Base-by-base conservation (phyloP, 1,140 invertebrate genomes). In the Hirudo medicinalis region DNA sequence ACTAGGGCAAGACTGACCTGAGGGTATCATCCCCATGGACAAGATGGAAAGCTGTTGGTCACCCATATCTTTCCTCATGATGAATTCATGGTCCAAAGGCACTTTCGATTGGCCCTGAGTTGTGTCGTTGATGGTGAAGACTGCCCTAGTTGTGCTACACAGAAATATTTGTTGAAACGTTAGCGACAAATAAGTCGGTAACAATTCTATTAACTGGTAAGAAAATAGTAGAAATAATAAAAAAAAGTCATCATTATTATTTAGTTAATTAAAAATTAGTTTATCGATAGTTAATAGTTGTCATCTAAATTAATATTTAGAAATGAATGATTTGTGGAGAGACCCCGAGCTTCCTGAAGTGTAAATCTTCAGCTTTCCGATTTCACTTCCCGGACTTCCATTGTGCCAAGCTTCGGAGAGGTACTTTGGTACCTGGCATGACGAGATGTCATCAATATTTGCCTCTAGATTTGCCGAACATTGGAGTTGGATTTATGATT, bases 371-470 rank as follows among this genome's bases (percentile, higher is more conserved):
- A 68, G 67, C 19, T 68, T 68, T 32, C 67, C 67, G 32, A 68
- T 36, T 36, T 68, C 67, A 32, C 29, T 36, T 32, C 67, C 67
- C 15, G 67, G 67, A 68, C n/a, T 36, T 68, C 22, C 67, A 32
- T 32, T 68, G 8, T 27, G 25, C 67, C 67, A 68, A n/a, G 22
- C n/a, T 22, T 68, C 67, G 25, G 67, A 68, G 9, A 68, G 22
- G 25, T 68, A 68, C 67, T 68, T 68, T 68, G 67, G 67, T 11
- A 68, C 67, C 67, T 68, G 36, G 19, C 15, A 63, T 25, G 27
- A 60, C 4, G 20, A 60, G 8, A 60, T 6, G 15, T 11, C 29
- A 63, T 13, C 4, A 63, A 25, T 32, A 11, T 63, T 4, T 63
- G 8, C 4, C 20, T 15, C 4, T 6, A 22, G 4, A 63, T 25